A percentile compares a stretch with the other conserved stretches of the same genome.
These are phyloP conservation scores for Rhinoptilus africanus DNA, from an alignment of 2,113 vertebrate species.

Conservation along the genomic window DNA sequence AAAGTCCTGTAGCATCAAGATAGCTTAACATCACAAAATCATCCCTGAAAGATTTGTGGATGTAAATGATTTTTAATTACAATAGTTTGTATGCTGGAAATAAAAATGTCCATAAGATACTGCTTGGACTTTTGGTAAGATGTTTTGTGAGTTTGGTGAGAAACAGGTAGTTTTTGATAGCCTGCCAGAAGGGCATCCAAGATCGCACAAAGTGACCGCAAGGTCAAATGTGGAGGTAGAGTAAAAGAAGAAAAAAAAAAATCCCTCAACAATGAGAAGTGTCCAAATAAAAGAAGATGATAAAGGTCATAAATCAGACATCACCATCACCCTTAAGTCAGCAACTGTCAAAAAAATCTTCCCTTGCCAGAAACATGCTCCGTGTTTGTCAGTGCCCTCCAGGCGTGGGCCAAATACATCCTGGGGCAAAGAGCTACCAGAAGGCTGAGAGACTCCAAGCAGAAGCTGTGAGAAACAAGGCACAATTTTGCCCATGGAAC, in stretches of 20 bases:
- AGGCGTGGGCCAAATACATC: not conserved
- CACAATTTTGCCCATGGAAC: not conserved
- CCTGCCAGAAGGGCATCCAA: not conserved
- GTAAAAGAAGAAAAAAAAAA: not conserved
- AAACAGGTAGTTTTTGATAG: not conserved
- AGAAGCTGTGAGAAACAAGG: not conserved
- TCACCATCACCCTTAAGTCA: not conserved
- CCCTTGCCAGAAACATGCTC: not conserved
- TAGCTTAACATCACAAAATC: not conserved
- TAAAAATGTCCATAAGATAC: not conserved
- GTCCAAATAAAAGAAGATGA: not conserved
- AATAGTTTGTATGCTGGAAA: not conserved
- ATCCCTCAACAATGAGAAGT: not conserved
- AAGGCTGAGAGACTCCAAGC: not conserved
- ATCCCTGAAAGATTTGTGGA: not conserved
- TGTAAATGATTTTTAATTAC: not conserved
- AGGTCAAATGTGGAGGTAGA: not conserved
- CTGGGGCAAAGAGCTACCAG: not conserved
- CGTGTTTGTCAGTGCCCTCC: not conserved
- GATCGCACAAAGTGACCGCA: not conserved
- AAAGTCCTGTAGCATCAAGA: not conserved
- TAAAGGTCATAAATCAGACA: constrained; percentile 21
- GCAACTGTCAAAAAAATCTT: constrained; percentile 2
- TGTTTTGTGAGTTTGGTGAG: not conserved
- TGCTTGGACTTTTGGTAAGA: not conserved